phyloP scores from a whole-genome alignment of 1,140 invertebrate genomes.

The Orussus abietinus region DNA sequence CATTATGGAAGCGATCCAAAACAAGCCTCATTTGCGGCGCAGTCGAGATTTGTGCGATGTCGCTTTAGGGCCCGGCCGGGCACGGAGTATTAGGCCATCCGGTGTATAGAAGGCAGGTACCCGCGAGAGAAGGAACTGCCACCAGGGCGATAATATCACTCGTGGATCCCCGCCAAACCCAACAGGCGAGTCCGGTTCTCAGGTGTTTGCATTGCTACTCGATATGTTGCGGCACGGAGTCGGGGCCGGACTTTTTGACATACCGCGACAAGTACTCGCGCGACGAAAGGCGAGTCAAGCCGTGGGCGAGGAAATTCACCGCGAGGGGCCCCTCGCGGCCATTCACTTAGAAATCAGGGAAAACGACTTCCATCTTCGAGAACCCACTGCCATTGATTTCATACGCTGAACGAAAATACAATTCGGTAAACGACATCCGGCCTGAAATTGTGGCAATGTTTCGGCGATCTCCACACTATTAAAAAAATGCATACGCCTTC shows the following conservation, averaged over 20 bases:
- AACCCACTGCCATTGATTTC: too few relatives aligned
- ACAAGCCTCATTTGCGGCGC: constrained; percentile 26
- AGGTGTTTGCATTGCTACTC: constrained; percentile 20
- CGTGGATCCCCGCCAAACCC: constrained; percentile 25
- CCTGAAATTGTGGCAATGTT: too few relatives aligned
- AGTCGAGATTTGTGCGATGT: constrained; percentile 3
- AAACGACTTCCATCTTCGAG: too few relatives aligned
- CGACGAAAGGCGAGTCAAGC: too few relatives aligned
- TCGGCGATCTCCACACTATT: too few relatives aligned
- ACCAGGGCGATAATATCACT: constrained; percentile 25
- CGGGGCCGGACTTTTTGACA: not conserved
- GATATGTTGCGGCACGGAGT: constrained; percentile 20
- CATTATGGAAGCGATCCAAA: constrained; percentile 29
- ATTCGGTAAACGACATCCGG: too few relatives aligned
- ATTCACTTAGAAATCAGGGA: too few relatives aligned
- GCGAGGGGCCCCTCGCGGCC: too few relatives aligned
- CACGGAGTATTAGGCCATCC: constrained; percentile 5
- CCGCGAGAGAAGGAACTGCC: not conserved
- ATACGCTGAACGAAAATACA: too few relatives aligned
- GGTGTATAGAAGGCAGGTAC: constrained; percentile 1
- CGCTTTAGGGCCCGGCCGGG: not conserved
- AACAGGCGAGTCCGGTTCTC: constrained; percentile 16
- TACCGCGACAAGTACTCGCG: too few relatives aligned
- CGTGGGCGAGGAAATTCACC: too few relatives aligned
- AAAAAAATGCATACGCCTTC: too few relatives aligned